Evolutionary conservation across 92 coral and sea anemone species (phyloP).

Genomic region (Palythoa caribaeorum): DNA sequence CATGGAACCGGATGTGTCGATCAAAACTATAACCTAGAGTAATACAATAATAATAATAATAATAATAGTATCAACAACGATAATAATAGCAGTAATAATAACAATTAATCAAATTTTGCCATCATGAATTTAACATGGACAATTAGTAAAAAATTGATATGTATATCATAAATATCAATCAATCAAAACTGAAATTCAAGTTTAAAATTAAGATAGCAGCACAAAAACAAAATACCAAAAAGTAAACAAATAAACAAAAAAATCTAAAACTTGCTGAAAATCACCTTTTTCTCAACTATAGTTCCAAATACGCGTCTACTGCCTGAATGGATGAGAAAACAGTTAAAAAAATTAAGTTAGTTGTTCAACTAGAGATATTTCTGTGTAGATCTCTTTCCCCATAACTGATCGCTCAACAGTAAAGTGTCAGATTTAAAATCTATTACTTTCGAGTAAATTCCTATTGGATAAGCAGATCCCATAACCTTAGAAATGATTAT

Average conservation of each 20-base stretch:
- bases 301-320: constrained; percentile 99
- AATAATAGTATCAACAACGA: too few relatives aligned
- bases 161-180: too few relatives aligned
- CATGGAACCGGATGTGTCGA: constrained; percentile 99
- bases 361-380: background rate
- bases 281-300: constrained; percentile 88
- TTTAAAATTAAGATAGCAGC: background rate
- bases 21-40: constrained; percentile 78
- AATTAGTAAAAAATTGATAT: too few relatives aligned
- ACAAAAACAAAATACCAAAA: background rate
- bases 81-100: too few relatives aligned
- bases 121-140: too few relatives aligned
- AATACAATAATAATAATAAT: background rate
- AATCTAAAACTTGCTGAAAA: background rate
- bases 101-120: too few relatives aligned
- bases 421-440: background rate
- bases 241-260: background rate
- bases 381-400: background rate
- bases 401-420: background rate
- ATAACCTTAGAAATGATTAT: too few relatives aligned
- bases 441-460: background rate
- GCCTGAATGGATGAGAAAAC: constrained; percentile 57
- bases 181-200: too few relatives aligned
- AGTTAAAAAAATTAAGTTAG: background rate
- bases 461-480: too few relatives aligned